These are phyloP conservation scores for Phaethon lepturus DNA, from an alignment of 2,113 vertebrate species.

Conservation along the genomic window DNA sequence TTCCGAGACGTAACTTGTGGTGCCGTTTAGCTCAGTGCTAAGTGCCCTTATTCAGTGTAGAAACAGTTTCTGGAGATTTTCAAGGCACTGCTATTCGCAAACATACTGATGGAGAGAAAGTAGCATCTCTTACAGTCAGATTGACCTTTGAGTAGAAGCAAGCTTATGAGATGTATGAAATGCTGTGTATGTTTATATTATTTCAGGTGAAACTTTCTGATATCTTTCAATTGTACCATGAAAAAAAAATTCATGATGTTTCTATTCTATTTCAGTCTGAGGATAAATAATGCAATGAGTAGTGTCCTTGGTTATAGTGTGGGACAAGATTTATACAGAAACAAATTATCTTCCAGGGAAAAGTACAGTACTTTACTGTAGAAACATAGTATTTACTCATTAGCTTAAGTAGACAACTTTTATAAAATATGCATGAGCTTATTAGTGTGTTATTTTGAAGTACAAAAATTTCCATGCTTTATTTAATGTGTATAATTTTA, in stretches of 20 bases:
- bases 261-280: not conserved
- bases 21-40: not conserved
- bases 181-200: not conserved
- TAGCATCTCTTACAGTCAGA: not conserved
- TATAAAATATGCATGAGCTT: not conserved
- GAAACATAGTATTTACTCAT: not conserved
- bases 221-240: not conserved
- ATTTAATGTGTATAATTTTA: not conserved
- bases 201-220: not conserved
- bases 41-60: not conserved
- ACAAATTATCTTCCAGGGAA: not conserved
- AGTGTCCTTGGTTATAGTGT: not conserved
- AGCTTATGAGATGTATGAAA: not conserved
- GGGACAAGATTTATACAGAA: not conserved
- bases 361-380: not conserved
- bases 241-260: not conserved
- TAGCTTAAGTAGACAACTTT: not conserved
- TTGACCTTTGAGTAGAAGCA: not conserved
- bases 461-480: not conserved
- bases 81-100: not conserved
- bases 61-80: not conserved
- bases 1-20: not conserved
- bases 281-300: not conserved
- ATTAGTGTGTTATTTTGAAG: not conserved
- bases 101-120: not conserved